Evolutionary conservation across 2,888 invertebrate species (phyloP), one percentile per base, ranked within the genome.

Genomic region (Lasius fuliginosus): DNA sequence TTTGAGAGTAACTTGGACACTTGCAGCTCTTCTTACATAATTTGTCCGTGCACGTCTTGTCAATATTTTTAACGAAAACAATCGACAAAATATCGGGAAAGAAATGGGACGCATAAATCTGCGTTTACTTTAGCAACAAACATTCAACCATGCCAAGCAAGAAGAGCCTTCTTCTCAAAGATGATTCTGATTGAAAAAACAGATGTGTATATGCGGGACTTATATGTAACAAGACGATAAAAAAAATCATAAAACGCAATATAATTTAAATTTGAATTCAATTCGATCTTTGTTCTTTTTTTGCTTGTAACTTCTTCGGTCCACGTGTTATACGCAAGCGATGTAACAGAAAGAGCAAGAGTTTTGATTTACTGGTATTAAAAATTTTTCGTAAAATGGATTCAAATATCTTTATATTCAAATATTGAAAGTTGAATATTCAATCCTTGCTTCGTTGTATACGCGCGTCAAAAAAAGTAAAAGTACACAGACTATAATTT

Each of bases 211-310:
- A n/a, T 23, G 68, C 33, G 12, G 69, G 84, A 75, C 73, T 75
- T 36, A 60, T 40, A 62, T 82, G 82, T 85, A 83, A 87, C 82
- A 1, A 15, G 62, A 60, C 42, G 74, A 62, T 73, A 58, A 56
- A 77, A 86, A 82, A 86, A 83, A 79, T 77, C 64, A 73, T 58
- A 68, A 60, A n/a, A 65, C 23, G 27, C 69, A 73, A 84, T 89
- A 82, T 81, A 87, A 89, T 89, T 88, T 89, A 87, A 82, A 89
- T 76, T 65, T 82, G 36, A 18, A 27, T 49, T 49, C 18, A 49
- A 49, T 49, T 30, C 56, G 77, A 56, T 62, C 62, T 49, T 40
- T 27, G 36, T 40, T 76, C 53, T 30, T 56, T 42, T 65, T 86
- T 85, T 74, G 75, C 36, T 84, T 74, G 76, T 53, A 56, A 74